Evolutionary conservation across 2,113 vertebrate species (phyloP), one percentile per base, ranked within the genome.

Genomic region (Otolemur garnettii): DNA sequence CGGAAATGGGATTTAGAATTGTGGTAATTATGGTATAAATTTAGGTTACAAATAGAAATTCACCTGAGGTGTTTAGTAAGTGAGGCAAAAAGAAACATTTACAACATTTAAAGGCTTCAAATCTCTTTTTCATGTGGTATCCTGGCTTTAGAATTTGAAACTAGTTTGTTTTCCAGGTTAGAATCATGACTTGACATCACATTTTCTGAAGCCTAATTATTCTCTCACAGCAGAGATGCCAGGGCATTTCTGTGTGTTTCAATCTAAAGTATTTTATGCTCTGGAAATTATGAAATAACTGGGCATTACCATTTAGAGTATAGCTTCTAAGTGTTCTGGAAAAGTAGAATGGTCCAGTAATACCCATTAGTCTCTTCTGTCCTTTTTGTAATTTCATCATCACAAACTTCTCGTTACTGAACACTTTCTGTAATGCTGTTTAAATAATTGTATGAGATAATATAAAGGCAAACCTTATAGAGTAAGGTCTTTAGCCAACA

Each of bases 11-110:
- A 80, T 86, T 28, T 35, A 94, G 60, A 96, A 93, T 89, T 71
- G 42, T 93, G 53, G n/a, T 17, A 88, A 95, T 91, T 68, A 45
- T 55, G 74, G 18, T 87, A 42, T 50, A 83, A 96, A 50, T 83
- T 59, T 92, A 72, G 45, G 35, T 64, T 96, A 93, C 97, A 96
- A 96, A 90, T 92, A 66, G 42, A 14, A 21, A 42, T 28, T 96
- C 21, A 60, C 12, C 18, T 62, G 38, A 93, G 33, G 33, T 66
- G 72, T 92, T 85, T 95, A 69, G 55, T 81, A 96, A 91, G 84
- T 60, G 62, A 89, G 45, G 10, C 30, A 92, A 88, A 80, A 94
- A 80, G 26, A 90, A 92, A 55, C 7, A 14, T 72, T 88, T 75
- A 4, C 62, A 80, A 90, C 80, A 84, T 38, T 9, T 69, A 90